phyloP scores from a whole-genome alignment of 1,140 invertebrate genomes.

The Rhizoglyphus robini region DNA sequence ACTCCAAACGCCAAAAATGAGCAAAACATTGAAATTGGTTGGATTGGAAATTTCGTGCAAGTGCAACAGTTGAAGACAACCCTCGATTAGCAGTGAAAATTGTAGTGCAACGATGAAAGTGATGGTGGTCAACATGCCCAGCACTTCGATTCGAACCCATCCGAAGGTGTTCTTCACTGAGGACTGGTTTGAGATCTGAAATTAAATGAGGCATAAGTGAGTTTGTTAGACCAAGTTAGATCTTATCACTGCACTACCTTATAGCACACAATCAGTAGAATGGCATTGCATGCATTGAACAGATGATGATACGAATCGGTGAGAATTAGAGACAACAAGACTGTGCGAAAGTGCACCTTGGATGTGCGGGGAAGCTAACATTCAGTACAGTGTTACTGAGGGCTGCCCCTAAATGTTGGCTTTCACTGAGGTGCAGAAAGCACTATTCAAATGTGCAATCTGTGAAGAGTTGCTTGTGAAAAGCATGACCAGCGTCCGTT shows the following conservation, averaged over 20 bases:
- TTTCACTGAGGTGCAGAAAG: too few species aligned
- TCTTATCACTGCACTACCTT: constrained; percentile 45
- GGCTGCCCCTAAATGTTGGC: too few species aligned
- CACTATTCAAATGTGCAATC: too few species aligned
- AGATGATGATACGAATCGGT: constrained; percentile 72
- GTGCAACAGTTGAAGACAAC: constrained; percentile 49
- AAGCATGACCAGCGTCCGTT: too few species aligned
- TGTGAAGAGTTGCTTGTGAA: too few species aligned
- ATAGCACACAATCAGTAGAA: constrained; percentile 75
- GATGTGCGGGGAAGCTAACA: too few species aligned
- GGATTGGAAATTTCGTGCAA: constrained; percentile 56
- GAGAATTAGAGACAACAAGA: constrained; percentile 62
- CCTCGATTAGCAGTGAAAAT: constrained; percentile 64
- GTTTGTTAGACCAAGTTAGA: too few species aligned
- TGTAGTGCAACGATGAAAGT: constrained; percentile 66
- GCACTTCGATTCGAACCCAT: constrained; percentile 72
- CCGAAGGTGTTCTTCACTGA: constrained; percentile 51
- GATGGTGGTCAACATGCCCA: constrained; percentile 63
- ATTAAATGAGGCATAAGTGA: too few species aligned
- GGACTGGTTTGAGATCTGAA: constrained; percentile 10
- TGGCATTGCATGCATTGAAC: constrained; percentile 72
- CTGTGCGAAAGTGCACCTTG: too few species aligned
- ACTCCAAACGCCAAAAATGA: constrained; percentile 49
- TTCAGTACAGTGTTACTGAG: too few species aligned
- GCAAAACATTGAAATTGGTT: constrained; percentile 54